A percentile compares a stretch with the other conserved stretches of the same genome.
Evolutionary conservation across 1,140 invertebrate species (phyloP).

Genomic region (Eriocheir sinensis): DNA sequence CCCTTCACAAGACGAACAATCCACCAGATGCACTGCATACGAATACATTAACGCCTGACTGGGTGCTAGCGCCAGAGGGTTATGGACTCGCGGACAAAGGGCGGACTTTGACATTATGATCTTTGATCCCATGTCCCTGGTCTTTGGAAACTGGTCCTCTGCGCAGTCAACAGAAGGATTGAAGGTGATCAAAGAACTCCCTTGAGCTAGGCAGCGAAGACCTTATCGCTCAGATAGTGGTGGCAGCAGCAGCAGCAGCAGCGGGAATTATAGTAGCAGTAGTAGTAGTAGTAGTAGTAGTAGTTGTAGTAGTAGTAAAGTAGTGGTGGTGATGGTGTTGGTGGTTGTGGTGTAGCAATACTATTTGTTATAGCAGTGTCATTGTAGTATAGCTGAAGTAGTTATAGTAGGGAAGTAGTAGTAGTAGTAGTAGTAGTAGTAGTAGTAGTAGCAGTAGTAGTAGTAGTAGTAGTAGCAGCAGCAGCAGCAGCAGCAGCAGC

Average conservation of each 20-base stretch:
- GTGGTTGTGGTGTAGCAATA: neutral
- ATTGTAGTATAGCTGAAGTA: neutral
- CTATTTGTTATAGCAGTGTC: neutral
- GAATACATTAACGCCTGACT: too few species aligned
- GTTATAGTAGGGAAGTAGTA: neutral
- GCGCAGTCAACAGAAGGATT: too few species aligned
- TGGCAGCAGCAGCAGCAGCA: neutral
- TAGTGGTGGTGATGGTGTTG: neutral
- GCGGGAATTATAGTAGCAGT: neutral
- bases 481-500: neutral
- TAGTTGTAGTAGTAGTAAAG: neutral
- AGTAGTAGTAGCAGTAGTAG: constrained; percentile 9
- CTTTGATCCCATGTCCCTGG: too few species aligned
- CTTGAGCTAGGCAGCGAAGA: too few species aligned
- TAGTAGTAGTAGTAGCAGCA: neutral
- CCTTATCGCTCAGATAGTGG: too few species aligned
- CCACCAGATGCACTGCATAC: too few species aligned
- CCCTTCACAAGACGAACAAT: too few species aligned
- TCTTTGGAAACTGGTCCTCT: too few species aligned
- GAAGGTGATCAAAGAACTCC: too few species aligned
- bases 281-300: constrained; percentile 5
- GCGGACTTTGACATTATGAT: too few species aligned
- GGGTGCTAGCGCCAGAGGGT: too few species aligned
- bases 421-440: constrained; percentile 18
- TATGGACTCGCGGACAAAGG: too few species aligned